Evolutionary conservation across 1,140 invertebrate species (phyloP).

Genomic region (Scaptomyza pallida): DNA sequence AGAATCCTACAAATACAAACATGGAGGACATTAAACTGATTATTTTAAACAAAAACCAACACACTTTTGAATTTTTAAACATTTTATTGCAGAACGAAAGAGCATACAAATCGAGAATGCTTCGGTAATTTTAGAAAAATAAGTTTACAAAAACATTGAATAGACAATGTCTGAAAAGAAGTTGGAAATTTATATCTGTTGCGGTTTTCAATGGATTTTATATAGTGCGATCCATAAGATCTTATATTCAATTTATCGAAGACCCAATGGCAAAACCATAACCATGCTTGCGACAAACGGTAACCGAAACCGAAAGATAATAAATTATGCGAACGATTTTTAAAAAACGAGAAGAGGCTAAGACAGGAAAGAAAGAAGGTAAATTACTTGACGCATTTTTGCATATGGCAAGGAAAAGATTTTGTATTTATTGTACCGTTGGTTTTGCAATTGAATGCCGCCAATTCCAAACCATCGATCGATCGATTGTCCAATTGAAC

Average conservation of each 20-base stretch:
- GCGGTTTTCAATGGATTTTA: too few relatives aligned
- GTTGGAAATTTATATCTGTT: too few relatives aligned
- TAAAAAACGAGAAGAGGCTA: not conserved
- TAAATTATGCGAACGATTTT: slow-evolving; percentile 48
- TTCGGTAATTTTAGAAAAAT: too few relatives aligned
- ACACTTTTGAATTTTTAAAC: too few relatives aligned
- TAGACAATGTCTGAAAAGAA: too few relatives aligned
- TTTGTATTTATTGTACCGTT: not conserved
- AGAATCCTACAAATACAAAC: slow-evolving; percentile 35
- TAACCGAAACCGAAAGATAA: not conserved
- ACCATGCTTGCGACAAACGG: slow-evolving; percentile 40
- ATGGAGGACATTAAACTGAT: slow-evolving; percentile 79
- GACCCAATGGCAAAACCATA: not conserved
- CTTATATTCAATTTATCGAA: too few relatives aligned
- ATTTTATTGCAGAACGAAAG: too few relatives aligned
- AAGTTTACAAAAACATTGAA: too few relatives aligned
- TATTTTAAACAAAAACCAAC: slow-evolving; percentile 23
- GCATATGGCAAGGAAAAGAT: slow-evolving; percentile 26
- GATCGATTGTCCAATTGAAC: slow-evolving; percentile 60
- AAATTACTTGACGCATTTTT: slow-evolving; percentile 48
- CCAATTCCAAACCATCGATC: slow-evolving; percentile 64
- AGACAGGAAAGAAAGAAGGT: not conserved
- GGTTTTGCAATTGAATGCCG: slow-evolving; percentile 47
- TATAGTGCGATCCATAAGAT: too few relatives aligned
- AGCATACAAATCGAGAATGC: too few relatives aligned